Evolutionary conservation across 2,797 vertebrate species (phyloP).

Genomic region (Amblyopsis hoosieri): DNA sequence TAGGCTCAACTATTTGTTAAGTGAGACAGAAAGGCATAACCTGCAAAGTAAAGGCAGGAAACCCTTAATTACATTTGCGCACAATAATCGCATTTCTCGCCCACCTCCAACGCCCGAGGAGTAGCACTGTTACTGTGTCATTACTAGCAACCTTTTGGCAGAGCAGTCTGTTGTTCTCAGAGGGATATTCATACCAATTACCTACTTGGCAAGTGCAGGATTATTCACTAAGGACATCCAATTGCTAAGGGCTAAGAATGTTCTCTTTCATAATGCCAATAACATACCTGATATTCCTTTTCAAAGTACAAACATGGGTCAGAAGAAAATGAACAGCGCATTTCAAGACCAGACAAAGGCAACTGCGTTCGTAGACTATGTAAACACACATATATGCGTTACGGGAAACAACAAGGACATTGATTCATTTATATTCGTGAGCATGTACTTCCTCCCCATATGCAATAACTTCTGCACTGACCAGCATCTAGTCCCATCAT

Average conservation of each 20-base stretch:
- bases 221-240: constrained; percentile 39
- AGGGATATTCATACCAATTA: constrained; percentile 28
- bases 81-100: no score
- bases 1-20: constrained; percentile 70
- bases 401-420: no score
- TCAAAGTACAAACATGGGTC: neutral
- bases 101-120: neutral
- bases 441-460: neutral
- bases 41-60: constrained; percentile 42
- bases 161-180: constrained; percentile 37
- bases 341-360: no score
- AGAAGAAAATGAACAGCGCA: neutral
- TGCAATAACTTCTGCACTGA: neutral
- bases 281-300: neutral
- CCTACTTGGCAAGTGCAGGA: constrained; percentile 27
- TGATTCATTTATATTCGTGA: no score
- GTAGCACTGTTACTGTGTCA: no score
- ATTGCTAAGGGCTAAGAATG: constrained; percentile 40
- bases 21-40: constrained; percentile 49
- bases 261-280: constrained; percentile 31
- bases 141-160: constrained; percentile 40
- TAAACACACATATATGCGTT: neutral
- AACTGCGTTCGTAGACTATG: no score
- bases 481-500: neutral
- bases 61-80: constrained; percentile 4